Base-by-base conservation (phyloP, 2,888 invertebrate species). In the Drosophila mettleri region DNA sequence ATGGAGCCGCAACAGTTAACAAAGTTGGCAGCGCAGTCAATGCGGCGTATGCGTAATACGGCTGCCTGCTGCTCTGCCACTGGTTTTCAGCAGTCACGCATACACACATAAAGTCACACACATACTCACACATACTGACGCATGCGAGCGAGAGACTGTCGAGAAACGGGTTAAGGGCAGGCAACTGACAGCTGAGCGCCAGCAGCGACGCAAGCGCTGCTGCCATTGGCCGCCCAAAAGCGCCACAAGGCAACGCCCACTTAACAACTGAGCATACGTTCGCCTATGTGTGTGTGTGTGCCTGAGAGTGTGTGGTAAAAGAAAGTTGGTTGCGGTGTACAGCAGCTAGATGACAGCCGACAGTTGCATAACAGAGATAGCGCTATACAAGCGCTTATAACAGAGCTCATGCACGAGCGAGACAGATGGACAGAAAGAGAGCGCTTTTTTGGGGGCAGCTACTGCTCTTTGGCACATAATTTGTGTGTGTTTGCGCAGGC, bases 31-130 rank as follows among this genome's bases (percentile, higher is more conserved):
- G 81, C 70, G 76, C 72, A 64, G 80, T 60, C 79, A 75, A 77
- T 72, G 74, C 73, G 79, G 70, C 75, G 80, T 57, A 78, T 80
- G 90, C 90, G 90, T 90, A 90, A 90, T 67, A 85, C 88, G 86
- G 90, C 80, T 88, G 90, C 83, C 60, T 59, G 81, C 69, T 61
- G 62, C 70, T 76, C 80, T 82, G 79, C 90, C 83, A 85, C 84
- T 85, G 90, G 90, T 88, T 82, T 90, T 86, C 60, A 73, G 71
- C 80, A 69, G 69, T 31, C 53, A 53, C 70, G 59, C 57, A 66
- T 22, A 62, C 41, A 51, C 43, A 18, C 31, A 20, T 18, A n/a
- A 2, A 12, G n/a, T 29, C 33, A 36, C 53, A 60, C 39, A 55
- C 59, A 41, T 45, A 45, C 38, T 43, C 29, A 41, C 38, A 43